phyloP scores from a whole-genome alignment of 2,113 vertebrate species.

The Psammodynastes pulverulentus region DNA sequence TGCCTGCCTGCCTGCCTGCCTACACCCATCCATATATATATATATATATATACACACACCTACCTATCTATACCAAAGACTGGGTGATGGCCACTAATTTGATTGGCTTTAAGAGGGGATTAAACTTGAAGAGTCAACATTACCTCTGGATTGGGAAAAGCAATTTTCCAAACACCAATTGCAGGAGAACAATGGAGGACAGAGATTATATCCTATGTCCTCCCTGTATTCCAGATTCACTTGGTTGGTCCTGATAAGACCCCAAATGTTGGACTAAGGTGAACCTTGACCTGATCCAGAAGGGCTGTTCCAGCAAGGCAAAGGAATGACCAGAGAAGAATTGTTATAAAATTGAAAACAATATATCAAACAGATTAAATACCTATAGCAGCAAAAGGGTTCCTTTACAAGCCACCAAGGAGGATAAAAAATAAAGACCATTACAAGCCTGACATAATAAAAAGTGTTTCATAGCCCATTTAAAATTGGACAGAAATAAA shows the following conservation, averaged over 20 bases:
- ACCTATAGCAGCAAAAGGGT: not conserved
- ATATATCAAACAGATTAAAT: not conserved
- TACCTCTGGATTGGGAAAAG: not conserved
- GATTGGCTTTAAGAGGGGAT: not conserved
- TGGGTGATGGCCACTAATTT: not conserved
- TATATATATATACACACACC: fast-evolving
- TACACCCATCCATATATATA: too few relatives aligned
- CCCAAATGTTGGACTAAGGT: not conserved
- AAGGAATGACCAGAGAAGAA: not conserved
- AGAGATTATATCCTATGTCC: not conserved
- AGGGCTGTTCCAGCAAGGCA: not conserved
- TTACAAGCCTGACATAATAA: not conserved
- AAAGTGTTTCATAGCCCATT: not conserved
- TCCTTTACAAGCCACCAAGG: not conserved
- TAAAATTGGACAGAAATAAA: not conserved
- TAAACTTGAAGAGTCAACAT: not conserved
- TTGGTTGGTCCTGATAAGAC: not conserved
- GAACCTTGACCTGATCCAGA: not conserved
- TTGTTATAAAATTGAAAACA: not conserved
- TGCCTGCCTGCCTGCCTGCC: too few relatives aligned
- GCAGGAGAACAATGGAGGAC: not conserved
- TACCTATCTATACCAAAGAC: not conserved
- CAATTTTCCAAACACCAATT: not conserved
- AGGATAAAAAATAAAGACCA: not conserved
- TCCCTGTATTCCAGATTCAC: not conserved